These are phyloP conservation scores for Carpatolechia fugitivella DNA, from an alignment of 2,888 invertebrate genomes.

Conservation along the genomic window DNA sequence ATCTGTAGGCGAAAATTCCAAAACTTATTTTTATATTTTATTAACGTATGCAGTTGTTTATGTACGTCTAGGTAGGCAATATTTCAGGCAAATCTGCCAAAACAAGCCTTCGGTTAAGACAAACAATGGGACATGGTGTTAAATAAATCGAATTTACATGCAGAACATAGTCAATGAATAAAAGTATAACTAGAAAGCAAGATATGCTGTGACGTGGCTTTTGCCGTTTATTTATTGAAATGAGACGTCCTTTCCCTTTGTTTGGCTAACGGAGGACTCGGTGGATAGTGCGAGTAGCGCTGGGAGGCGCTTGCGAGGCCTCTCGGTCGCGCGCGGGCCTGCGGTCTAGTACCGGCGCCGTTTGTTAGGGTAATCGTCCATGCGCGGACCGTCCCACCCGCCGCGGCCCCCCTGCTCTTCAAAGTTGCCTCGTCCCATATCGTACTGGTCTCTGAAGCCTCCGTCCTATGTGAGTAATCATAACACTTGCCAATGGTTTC, in stretches of 20 bases:
- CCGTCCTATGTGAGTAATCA: slow-evolving; percentile 77
- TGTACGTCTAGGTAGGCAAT: background rate
- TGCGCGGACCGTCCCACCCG: slow-evolving; percentile 77
- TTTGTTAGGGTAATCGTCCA: slow-evolving; percentile 83
- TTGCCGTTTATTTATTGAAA: background rate
- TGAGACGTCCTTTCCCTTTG: slow-evolving; percentile 20
- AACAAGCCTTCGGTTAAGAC: slow-evolving; percentile 30
- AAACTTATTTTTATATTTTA: background rate
- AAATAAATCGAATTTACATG: background rate
- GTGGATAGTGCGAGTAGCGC: slow-evolving; percentile 13
- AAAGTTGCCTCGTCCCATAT: slow-evolving; percentile 68
- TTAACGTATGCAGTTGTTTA: background rate
- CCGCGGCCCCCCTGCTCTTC: slow-evolving; percentile 76
- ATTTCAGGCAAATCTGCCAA: background rate
- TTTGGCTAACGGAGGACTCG: slow-evolving; percentile 34
- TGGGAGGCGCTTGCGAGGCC: background rate
- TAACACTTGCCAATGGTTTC: slow-evolving; percentile 70
- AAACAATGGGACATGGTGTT: slow-evolving; percentile 26
- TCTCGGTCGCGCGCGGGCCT: background rate
- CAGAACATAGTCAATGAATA: background rate
- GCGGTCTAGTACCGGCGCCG: slow-evolving; percentile 80
- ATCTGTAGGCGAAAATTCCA: too few species aligned
- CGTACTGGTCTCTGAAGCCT: slow-evolving; percentile 77
- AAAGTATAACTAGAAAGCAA: background rate
- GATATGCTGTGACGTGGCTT: background rate